Percentiles rank a stretch among this genome's conserved stretches.
phyloP scores from a whole-genome alignment of 2,113 vertebrate species.

The Corythornis vintsioides region DNA sequence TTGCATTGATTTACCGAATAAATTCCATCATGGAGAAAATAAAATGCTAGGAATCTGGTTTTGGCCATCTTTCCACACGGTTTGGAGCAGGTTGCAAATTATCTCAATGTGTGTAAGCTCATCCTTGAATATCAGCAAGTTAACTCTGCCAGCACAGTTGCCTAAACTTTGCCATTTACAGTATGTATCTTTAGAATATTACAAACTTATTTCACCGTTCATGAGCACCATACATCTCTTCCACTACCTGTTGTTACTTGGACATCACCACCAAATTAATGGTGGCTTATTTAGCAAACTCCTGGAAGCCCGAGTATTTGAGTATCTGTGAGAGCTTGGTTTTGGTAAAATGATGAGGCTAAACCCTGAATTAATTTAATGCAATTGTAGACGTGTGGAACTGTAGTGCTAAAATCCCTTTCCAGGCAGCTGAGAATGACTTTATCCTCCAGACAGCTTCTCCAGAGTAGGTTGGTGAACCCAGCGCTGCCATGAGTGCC shows the following conservation, averaged over 20 bases:
- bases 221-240: background rate
- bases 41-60: background rate
- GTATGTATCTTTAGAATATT: background rate
- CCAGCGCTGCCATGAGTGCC: background rate
- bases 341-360: background rate
- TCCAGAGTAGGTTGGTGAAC: background rate
- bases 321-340: background rate
- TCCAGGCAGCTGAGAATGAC: background rate
- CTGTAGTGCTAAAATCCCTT: background rate
- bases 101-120: background rate
- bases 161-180: background rate
- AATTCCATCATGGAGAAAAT: background rate
- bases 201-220: background rate
- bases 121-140: background rate
- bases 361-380: background rate
- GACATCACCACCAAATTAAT: background rate
- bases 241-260: background rate
- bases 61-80: background rate
- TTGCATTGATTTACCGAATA: background rate
- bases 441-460: background rate
- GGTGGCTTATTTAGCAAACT: background rate
- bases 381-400: accelerated
- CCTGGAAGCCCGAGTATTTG: background rate
- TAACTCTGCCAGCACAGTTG: background rate
- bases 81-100: background rate